These are phyloP conservation scores for Ifrita kowaldi DNA, from an alignment of 2,113 vertebrate species.

Conservation along the genomic window DNA sequence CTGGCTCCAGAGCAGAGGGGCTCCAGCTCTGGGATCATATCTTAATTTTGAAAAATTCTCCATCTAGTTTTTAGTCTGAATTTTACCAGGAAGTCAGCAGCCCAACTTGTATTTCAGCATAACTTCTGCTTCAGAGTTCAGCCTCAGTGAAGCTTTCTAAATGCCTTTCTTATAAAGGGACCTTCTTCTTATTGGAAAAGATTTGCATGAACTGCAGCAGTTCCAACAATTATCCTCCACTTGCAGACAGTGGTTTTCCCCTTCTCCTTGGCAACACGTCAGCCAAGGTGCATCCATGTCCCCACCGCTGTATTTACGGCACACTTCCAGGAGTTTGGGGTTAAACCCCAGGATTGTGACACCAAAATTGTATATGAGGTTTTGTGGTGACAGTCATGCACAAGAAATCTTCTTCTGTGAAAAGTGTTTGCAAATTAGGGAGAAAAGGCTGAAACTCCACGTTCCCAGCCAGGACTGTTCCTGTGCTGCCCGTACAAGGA, in stretches of 20 bases:
- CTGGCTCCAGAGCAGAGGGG: background rate
- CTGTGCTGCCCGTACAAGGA: accelerated
- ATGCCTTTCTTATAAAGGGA: background rate
- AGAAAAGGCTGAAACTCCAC: background rate
- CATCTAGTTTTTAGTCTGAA: background rate
- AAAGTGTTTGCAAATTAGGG: background rate
- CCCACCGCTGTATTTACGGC: background rate
- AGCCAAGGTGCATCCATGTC: background rate
- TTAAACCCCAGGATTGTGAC: background rate
- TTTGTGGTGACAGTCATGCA: background rate
- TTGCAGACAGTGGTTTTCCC: slow-evolving; percentile 1
- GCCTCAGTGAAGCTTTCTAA: background rate
- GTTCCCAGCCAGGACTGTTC: background rate
- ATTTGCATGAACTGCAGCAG: background rate
- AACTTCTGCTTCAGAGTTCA: background rate
- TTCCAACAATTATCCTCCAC: background rate
- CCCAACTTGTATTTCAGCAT: background rate
- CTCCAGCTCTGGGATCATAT: background rate
- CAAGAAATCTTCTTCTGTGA: background rate
- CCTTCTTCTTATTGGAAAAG: background rate
- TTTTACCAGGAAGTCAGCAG: background rate
- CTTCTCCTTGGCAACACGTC: background rate
- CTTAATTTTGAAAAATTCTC: background rate
- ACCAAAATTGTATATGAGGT: background rate
- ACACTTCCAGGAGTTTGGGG: background rate